Conservation (phyloP, 2,113 vertebrate species). For the Phocoena phocoena region DNA sequence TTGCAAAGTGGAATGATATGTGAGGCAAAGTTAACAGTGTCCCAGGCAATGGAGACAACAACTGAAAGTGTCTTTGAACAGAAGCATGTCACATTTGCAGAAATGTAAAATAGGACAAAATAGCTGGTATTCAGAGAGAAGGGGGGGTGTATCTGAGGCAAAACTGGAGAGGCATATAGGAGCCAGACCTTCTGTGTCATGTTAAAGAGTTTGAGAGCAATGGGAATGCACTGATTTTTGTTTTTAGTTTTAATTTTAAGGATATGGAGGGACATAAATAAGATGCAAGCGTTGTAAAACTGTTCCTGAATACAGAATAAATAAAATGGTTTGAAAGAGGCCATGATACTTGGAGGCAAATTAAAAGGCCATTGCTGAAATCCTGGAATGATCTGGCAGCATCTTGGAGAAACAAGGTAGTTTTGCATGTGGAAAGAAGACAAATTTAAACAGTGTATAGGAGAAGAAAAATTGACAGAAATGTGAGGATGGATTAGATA, state of each 20-base stretch:
- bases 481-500: neutral
- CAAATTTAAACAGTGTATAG: neutral
- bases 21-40: neutral
- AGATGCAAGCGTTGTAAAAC: neutral
- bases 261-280: neutral
- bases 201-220: neutral
- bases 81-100: neutral
- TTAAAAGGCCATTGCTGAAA: neutral
- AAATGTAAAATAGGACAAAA: neutral
- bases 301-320: neutral
- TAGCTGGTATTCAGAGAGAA: neutral
- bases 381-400: neutral
- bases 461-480: neutral
- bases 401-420: neutral
- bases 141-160: neutral
- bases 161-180: neutral
- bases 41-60: neutral
- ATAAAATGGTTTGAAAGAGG: neutral
- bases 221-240: neutral
- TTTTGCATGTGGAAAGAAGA: neutral
- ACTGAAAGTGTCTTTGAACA: neutral
- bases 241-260: neutral
- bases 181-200: neutral
- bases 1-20: neutral
- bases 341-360: neutral